Conservation (phyloP, 2,888 invertebrate genomes). For the Stramonita haemastoma region DNA sequence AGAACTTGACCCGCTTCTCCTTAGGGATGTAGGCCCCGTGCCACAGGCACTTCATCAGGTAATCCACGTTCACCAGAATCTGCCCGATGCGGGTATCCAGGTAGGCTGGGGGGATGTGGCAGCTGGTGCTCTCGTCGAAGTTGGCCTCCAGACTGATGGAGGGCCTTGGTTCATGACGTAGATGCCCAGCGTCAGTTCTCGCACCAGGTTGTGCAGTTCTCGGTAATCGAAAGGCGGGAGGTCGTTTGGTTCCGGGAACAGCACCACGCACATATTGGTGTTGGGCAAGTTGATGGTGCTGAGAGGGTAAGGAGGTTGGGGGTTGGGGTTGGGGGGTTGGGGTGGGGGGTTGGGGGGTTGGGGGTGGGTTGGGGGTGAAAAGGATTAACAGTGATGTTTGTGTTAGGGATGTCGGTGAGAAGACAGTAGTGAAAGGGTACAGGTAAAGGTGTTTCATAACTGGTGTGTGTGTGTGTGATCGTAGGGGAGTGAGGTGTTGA, state of each 20-base stretch:
- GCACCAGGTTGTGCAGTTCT: constrained; percentile 76
- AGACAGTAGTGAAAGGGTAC: too few species aligned
- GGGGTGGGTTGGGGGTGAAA: too few species aligned
- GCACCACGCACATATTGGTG: background rate
- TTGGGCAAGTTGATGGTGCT: background rate
- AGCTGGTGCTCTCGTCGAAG: constrained; percentile 75
- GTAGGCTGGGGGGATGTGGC: constrained; percentile 76
- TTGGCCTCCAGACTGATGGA: constrained; percentile 74
- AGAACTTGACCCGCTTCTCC: constrained; percentile 76
- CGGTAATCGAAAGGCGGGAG: constrained; percentile 52
- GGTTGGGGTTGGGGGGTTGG: too few species aligned
- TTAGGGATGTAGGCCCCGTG: constrained; percentile 76
- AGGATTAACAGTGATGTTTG: too few species aligned
- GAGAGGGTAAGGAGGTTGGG: background rate
- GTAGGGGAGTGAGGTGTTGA: too few species aligned
- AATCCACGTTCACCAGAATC: constrained; percentile 74
- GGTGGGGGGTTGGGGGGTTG: too few species aligned
- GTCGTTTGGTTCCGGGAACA: background rate
- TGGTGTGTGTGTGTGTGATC: too few species aligned
- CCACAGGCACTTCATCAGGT: constrained; percentile 77
- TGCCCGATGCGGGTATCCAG: constrained; percentile 75
- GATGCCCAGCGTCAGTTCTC: constrained; percentile 75
- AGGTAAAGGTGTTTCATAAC: too few species aligned
- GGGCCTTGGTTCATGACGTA: constrained; percentile 75
- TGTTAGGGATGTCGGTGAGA: too few species aligned